Conservation (phyloP, 1,140 invertebrate species). For the Drosophila bocqueti region DNA sequence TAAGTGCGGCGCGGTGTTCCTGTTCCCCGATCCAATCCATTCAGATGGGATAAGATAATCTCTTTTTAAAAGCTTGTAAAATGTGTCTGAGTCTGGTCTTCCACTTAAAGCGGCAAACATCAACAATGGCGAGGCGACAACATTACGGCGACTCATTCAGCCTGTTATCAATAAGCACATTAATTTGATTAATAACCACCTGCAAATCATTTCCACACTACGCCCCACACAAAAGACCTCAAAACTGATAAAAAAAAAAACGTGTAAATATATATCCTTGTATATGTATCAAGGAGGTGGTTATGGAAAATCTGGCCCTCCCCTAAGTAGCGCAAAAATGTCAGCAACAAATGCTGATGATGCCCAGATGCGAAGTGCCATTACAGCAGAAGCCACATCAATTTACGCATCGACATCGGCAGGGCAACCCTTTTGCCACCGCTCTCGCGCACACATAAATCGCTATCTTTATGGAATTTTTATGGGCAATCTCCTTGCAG, state of each 20-base stretch:
- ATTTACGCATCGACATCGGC: constrained; percentile 74
- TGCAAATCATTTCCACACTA: constrained; percentile 82
- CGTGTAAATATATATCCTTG: neutral
- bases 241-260: constrained; percentile 57
- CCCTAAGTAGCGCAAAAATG: constrained; percentile 77
- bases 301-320: constrained; percentile 23
- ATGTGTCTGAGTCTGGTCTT: constrained; percentile 37
- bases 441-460: constrained; percentile 71
- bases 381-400: constrained; percentile 76
- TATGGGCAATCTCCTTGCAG: constrained; percentile 84
- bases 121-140: constrained; percentile 56
- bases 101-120: constrained; percentile 52
- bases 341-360: constrained; percentile 83
- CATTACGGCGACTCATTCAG: constrained; percentile 47
- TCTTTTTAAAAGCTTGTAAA: constrained; percentile 74
- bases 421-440: constrained; percentile 77
- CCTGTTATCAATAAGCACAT: constrained; percentile 83
- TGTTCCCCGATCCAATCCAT: constrained; percentile 24
- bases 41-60: constrained; percentile 76
- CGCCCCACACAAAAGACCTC: constrained; percentile 62
- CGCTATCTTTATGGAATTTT: constrained; percentile 85
- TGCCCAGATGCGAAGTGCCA: constrained; percentile 74
- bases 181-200: constrained; percentile 85
- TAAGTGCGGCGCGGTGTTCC: constrained; percentile 71
- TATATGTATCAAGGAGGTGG: constrained; percentile 1